These are phyloP conservation scores for Oithona nana DNA, from an alignment of 2,888 invertebrate species.

Conservation along the genomic window DNA sequence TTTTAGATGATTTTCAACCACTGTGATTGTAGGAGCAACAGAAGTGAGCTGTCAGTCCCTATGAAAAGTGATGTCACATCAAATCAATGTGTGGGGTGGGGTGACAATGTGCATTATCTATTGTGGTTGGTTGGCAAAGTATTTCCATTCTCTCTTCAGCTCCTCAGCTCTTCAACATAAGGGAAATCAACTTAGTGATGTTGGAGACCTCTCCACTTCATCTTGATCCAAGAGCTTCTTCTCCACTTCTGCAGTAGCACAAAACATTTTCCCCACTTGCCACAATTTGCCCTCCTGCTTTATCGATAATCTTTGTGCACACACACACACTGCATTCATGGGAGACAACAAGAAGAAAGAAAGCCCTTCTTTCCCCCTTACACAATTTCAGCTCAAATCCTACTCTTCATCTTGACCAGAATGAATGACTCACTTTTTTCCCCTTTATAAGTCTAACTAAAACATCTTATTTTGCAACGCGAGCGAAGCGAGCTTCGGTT, in stretches of 20 bases:
- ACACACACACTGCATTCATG: too few relatives aligned
- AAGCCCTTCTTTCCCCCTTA: background rate
- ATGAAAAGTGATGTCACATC: background rate
- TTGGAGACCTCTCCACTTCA: background rate
- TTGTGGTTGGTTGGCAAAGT: background rate
- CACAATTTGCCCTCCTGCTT: background rate
- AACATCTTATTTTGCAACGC: too few relatives aligned
- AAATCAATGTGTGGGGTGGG: background rate
- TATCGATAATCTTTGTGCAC: background rate
- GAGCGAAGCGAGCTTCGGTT: too few relatives aligned
- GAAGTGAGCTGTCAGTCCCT: background rate
- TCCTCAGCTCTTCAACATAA: too few relatives aligned
- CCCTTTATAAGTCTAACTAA: too few relatives aligned
- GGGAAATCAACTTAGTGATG: background rate
- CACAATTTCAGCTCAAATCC: background rate
- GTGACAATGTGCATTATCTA: background rate
- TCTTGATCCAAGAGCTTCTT: background rate
- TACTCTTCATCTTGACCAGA: too few relatives aligned
- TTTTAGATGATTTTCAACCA: too few relatives aligned
- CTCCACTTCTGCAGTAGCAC: background rate
- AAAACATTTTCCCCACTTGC: background rate
- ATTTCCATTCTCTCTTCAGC: too few relatives aligned
- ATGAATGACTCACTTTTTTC: too few relatives aligned
- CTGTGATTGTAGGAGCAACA: background rate
- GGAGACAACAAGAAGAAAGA: too few relatives aligned